Conservation (phyloP, 2,797 vertebrate species). For the Paramormyrops hopkinsi region DNA sequence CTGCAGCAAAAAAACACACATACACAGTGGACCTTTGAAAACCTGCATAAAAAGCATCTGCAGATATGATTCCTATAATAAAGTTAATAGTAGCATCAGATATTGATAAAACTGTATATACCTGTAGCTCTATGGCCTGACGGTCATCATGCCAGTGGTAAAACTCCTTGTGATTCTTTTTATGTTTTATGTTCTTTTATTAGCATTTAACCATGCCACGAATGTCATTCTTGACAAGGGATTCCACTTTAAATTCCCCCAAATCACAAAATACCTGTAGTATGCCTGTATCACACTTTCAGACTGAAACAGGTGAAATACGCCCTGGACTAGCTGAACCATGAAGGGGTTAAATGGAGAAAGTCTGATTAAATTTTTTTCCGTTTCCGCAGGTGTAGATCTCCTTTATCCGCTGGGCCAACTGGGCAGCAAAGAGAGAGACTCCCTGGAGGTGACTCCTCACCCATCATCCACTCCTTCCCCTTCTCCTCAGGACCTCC, state of each 20-base stretch:
- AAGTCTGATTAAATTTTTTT: constrained; percentile 1
- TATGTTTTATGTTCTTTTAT: background rate
- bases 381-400: constrained; percentile 76
- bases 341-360: background rate
- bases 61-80: background rate
- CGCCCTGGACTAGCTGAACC: background rate
- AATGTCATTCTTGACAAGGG: background rate
- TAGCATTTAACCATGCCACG: background rate
- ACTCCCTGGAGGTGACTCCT: constrained; percentile 47
- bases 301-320: background rate
- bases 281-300: background rate
- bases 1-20: background rate
- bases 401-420: constrained; percentile 78
- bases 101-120: background rate
- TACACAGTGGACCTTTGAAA: background rate
- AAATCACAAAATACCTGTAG: background rate
- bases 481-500: constrained; percentile 55
- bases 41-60: background rate
- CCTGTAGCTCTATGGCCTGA: background rate
- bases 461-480: constrained; percentile 43
- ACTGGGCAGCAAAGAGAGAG: constrained; percentile 57
- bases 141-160: background rate
- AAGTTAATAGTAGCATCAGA: background rate
- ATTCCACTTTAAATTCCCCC: background rate
- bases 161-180: background rate